These are phyloP conservation scores for Potorous gilbertii DNA, from an alignment of 2,797 vertebrate species.

Conservation along the genomic window DNA sequence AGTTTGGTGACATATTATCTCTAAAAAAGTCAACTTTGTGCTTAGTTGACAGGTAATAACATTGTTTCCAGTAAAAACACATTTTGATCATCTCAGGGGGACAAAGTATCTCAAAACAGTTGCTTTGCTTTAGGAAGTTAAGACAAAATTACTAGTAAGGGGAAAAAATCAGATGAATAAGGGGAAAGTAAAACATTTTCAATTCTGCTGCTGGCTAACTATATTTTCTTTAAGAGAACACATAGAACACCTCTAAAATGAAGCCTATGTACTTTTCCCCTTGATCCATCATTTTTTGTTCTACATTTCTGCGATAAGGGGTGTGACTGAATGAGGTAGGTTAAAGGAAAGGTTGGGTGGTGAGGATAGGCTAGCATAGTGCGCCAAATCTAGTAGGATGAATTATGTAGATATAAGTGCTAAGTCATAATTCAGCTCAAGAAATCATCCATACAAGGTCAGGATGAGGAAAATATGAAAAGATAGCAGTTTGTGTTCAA, in stretches of 20 bases:
- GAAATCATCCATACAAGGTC: background rate
- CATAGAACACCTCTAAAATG: background rate
- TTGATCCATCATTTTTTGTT: background rate
- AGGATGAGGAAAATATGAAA: background rate
- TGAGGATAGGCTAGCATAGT: background rate
- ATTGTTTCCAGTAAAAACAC: slow-evolving; percentile 13
- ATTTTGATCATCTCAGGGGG: slow-evolving; percentile 29
- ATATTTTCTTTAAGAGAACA: background rate
- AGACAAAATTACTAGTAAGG: slow-evolving; percentile 20
- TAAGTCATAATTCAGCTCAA: background rate
- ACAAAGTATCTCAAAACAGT: background rate
- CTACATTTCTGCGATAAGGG: background rate
- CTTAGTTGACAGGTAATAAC: slow-evolving; percentile 24
- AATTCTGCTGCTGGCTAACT: background rate
- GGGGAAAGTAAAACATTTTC: background rate
- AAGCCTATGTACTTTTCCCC: background rate
- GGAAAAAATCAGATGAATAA: background rate
- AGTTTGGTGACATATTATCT: background rate
- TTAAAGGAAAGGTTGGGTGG: background rate
- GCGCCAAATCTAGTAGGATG: background rate
- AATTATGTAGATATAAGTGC: background rate
- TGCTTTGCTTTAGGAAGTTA: slow-evolving; percentile 26
- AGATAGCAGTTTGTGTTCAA: background rate
- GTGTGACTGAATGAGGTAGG: background rate
- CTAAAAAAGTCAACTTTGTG: background rate